Evolutionary conservation across 2,797 vertebrate species (phyloP), one percentile per base, ranked within the genome.

Genomic region (Pseudochaenichthys georgianus): DNA sequence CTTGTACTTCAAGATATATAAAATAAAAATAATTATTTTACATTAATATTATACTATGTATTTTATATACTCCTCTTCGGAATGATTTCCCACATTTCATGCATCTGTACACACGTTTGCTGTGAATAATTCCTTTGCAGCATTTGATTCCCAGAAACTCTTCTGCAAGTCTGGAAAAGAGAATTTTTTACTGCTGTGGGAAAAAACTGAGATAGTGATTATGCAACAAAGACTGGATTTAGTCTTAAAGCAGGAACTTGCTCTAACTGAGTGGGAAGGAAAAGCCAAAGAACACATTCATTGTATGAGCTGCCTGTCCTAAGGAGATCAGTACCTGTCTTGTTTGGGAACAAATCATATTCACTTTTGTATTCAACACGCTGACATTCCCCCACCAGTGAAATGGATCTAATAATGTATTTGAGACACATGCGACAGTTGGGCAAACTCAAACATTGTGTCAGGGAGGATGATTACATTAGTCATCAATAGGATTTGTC

Each of bases 21-120:
- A 21, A 21, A 21, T 21, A 21, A 21, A 21, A 21, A 21, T 21
- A 21, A 21, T 2, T 15, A 10, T 64, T 41, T 23, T 9, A 42
- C 16, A 53, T 60, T n/a, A 42, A 9, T 28, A 38, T 21, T 28
- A 42, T 5, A 46, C 11, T 34, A 0, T 46, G 10, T 2, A 41
- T 65, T 5, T 23, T 15, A 15, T 53, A 19, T 64, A 31, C 23
- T 47, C 1, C 47, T 5, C 2, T 28, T 61, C 34, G 4, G 34
- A 74, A 45, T 53, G 2, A 1, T 9, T 51, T 7, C 4, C n/a
- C 43, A 2, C 0, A 54, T 1, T 0, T 11, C 9, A 28, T 42
- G 13, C 13, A 4, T 54, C 10, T 28, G 2, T 16, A 17, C 21
- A 48, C 4, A 38, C 48, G 43, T 28, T 51, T 5, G 34, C 60